Conservation (phyloP, 2,113 vertebrate species). For the Symphodus melops region DNA sequence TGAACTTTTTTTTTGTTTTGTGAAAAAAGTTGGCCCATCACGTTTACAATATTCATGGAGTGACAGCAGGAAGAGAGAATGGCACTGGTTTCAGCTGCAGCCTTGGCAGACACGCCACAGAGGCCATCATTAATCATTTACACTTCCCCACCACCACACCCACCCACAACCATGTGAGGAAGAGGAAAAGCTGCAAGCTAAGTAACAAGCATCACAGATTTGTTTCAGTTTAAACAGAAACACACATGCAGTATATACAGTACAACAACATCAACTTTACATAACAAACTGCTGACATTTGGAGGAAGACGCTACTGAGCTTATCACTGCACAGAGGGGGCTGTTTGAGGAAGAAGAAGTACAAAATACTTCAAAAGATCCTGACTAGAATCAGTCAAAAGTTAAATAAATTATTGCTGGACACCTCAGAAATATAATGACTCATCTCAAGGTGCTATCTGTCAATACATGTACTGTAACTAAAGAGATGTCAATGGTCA, state of each 20-base stretch:
- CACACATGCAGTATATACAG: constrained; percentile 1
- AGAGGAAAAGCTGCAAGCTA: constrained; percentile 15
- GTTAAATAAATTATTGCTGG: constrained; percentile 17
- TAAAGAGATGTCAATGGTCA: constrained; percentile 60
- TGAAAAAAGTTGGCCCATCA: constrained; percentile 43
- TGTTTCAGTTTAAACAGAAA: constrained; percentile 1
- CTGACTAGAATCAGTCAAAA: constrained; percentile 30
- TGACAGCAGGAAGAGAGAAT: constrained; percentile 61
- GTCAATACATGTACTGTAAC: background rate
- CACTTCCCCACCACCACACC: constrained; percentile 49
- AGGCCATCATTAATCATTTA: constrained; percentile 74
- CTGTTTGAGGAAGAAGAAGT: constrained; percentile 12
- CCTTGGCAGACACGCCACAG: constrained; percentile 59
- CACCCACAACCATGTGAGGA: constrained; percentile 8
- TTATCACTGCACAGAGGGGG: constrained; percentile 21
- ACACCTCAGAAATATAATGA: too few species aligned
- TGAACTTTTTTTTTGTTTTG: constrained; percentile 54
- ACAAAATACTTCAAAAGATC: constrained; percentile 8
- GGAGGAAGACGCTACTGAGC: constrained; percentile 27
- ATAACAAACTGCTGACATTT: constrained; percentile 33
- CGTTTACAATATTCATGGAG: constrained; percentile 72
- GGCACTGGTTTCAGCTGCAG: constrained; percentile 72
- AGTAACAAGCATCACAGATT: constrained; percentile 5
- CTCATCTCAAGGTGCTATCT: too few species aligned
- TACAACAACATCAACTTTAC: constrained; percentile 11